phyloP scores from a whole-genome alignment of 2,888 invertebrate species.

The Fragum fragum region DNA sequence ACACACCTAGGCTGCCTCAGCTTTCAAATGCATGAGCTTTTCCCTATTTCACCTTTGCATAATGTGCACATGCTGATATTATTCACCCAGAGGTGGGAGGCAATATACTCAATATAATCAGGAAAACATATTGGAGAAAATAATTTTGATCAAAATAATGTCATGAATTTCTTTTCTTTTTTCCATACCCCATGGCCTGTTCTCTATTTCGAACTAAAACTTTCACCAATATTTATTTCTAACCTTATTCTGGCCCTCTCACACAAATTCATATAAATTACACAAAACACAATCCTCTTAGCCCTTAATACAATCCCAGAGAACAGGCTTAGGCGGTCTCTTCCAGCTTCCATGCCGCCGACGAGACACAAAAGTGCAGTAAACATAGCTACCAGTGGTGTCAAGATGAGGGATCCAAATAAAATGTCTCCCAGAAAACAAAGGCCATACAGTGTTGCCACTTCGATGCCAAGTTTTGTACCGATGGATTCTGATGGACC shows the following conservation, averaged over 20 bases:
- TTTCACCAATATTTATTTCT: background rate
- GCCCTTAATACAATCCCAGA: slow-evolving; percentile 83
- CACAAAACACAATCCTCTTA: slow-evolving; percentile 47
- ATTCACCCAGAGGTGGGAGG: slow-evolving; percentile 71
- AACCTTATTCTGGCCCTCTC: background rate
- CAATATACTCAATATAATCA: slow-evolving; percentile 32
- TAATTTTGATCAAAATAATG: slow-evolving; percentile 19
- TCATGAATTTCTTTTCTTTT: slow-evolving; percentile 60
- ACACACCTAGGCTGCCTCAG: background rate
- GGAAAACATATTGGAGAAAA: slow-evolving; percentile 21
- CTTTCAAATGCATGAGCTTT: slow-evolving; percentile 1
- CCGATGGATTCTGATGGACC: slow-evolving; percentile 70
- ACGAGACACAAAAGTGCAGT: slow-evolving; percentile 76
- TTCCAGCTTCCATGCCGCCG: slow-evolving; percentile 80
- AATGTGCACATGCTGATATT: background rate
- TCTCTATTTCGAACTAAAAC: slow-evolving; percentile 16
- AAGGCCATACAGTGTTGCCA: slow-evolving; percentile 82
- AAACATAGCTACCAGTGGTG: slow-evolving; percentile 68
- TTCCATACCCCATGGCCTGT: slow-evolving; percentile 41
- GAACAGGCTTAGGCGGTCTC: slow-evolving; percentile 80
- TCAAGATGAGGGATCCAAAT: slow-evolving; percentile 75
- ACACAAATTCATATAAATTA: background rate
- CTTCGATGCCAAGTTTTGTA: slow-evolving; percentile 81
- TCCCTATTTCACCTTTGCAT: slow-evolving; percentile 7
- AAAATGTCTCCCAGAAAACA: slow-evolving; percentile 78